phyloP scores from a whole-genome alignment of 2,797 vertebrate species.

The Fistularia tabacaria region DNA sequence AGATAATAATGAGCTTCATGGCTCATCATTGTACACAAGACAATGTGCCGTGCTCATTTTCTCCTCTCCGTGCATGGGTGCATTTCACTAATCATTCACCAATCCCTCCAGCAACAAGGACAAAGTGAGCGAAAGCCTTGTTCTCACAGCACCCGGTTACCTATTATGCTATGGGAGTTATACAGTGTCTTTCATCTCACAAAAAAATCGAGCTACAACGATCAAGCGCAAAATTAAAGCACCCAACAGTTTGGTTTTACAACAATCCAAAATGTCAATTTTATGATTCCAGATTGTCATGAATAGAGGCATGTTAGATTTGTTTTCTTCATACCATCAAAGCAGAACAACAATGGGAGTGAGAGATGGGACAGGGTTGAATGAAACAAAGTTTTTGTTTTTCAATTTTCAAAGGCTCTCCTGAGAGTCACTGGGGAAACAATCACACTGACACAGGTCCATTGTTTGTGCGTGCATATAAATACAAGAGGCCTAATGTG shows the following conservation, averaged over 20 bases:
- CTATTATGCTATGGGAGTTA: conserved; percentile 23
- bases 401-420: conserved; percentile 55
- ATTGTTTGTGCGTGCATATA: conserved; percentile 57
- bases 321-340: conserved; percentile 61
- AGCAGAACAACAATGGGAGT: conserved; percentile 52
- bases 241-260: conserved; percentile 33
- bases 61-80: conserved; percentile 45
- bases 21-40: conserved; percentile 57
- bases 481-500: conserved; percentile 59
- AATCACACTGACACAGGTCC: conserved; percentile 54
- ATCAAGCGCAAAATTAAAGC: conserved; percentile 13
- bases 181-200: conserved; percentile 29
- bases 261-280: conserved; percentile 42
- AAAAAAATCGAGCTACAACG: conserved; percentile 28
- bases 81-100: conserved; percentile 38
- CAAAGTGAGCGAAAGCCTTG: conserved; percentile 33
- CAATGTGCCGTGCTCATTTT: conserved; percentile 52
- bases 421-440: conserved; percentile 43
- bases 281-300: conserved; percentile 56
- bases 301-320: conserved; percentile 63
- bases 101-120: conserved; percentile 40
- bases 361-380: conserved; percentile 49
- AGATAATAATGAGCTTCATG: conserved; percentile 68
- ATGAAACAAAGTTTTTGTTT: conserved; percentile 59
- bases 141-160: conserved; percentile 46